A percentile compares a stretch with the other conserved stretches of the same genome.
phyloP scores from a whole-genome alignment of 2,113 vertebrate species.

The Zosterops japonicus region DNA sequence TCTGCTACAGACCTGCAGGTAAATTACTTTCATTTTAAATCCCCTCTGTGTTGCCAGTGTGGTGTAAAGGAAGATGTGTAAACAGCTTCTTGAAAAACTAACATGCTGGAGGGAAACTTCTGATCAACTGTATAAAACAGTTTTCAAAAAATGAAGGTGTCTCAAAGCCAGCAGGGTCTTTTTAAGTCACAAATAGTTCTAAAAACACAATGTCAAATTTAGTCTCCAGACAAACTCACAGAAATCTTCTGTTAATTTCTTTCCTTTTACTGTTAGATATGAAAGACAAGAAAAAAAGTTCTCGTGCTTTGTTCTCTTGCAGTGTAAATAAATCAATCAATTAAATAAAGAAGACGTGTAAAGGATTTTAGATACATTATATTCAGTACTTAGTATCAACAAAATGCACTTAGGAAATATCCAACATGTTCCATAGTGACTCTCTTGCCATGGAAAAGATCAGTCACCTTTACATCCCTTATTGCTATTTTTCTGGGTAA shows the following conservation, averaged over 20 bases:
- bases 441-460: neutral
- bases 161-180: neutral
- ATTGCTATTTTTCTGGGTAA: neutral
- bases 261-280: neutral
- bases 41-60: neutral
- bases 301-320: neutral
- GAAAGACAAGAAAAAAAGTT: neutral
- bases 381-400: neutral
- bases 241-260: neutral
- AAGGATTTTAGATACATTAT: neutral
- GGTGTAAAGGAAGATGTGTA: neutral
- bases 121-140: neutral
- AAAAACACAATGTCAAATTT: neutral
- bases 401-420: neutral
- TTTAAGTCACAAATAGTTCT: neutral
- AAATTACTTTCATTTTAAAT: conserved; percentile 17
- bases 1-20: neutral
- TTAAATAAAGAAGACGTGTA: neutral
- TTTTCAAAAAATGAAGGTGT: neutral
- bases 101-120: neutral
- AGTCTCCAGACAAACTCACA: neutral
- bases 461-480: neutral
- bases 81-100: conserved; percentile 20
- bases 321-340: neutral
- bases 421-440: neutral